These are phyloP conservation scores for Pelobates cultripes DNA, from an alignment of 2,797 vertebrate species.

Conservation along the genomic window DNA sequence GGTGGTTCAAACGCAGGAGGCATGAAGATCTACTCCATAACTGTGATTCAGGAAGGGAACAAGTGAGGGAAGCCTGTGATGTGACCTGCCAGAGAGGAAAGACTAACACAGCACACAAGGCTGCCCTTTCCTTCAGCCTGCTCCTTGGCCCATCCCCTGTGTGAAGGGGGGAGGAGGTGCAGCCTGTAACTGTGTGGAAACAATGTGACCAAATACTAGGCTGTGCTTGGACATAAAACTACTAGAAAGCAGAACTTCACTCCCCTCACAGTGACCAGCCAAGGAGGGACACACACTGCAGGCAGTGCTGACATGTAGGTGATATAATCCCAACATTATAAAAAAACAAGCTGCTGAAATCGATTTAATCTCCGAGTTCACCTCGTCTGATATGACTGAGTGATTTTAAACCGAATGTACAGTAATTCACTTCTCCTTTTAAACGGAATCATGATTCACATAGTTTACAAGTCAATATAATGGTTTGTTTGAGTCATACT, in stretches of 20 bases:
- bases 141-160: slow-evolving; percentile 39
- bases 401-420: too few species aligned
- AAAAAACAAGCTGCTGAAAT: too few species aligned
- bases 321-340: too few species aligned
- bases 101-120: slow-evolving; percentile 2
- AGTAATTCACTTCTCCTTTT: too few species aligned
- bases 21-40: slow-evolving; percentile 3
- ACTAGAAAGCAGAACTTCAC: background rate
- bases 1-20: background rate
- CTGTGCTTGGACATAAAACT: background rate
- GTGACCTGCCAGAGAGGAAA: slow-evolving; percentile 25
- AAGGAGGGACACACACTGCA: too few species aligned
- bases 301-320: too few species aligned
- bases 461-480: too few species aligned
- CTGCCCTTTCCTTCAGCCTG: slow-evolving; percentile 29
- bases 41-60: slow-evolving; percentile 14
- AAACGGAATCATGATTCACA: too few species aligned
- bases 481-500: too few species aligned
- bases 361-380: too few species aligned
- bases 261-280: too few species aligned
- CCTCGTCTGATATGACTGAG: too few species aligned
- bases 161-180: slow-evolving; percentile 20
- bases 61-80: slow-evolving; percentile 7
- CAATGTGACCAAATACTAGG: slow-evolving; percentile 1
- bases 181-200: slow-evolving; percentile 24